Percentiles rank a stretch among this genome's conserved stretches.
phyloP scores from a whole-genome alignment of 2,888 invertebrate genomes.

The Girardia tigrina region DNA sequence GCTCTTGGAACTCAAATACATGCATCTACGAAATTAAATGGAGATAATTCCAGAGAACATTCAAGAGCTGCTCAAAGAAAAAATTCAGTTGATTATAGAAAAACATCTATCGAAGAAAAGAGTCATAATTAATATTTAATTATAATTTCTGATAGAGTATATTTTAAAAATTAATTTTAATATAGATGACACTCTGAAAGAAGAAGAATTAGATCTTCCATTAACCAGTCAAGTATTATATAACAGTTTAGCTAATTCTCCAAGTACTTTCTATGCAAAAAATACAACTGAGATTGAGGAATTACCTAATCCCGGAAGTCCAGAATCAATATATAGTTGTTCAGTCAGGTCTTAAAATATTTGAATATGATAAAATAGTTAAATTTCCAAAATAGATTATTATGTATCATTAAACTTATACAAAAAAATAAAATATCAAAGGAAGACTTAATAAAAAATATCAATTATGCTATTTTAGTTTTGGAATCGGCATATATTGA shows the following conservation, averaged over 20 bases:
- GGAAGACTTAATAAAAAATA: slow-evolving; percentile 74
- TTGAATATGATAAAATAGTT: too few species aligned
- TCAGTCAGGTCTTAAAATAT: not conserved
- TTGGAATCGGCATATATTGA: slow-evolving; percentile 81
- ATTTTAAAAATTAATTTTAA: not conserved
- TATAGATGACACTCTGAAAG: too few species aligned
- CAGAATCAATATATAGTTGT: slow-evolving; percentile 18
- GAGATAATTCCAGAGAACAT: not conserved
- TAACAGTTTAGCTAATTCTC: slow-evolving; percentile 13
- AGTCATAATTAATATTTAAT: not conserved
- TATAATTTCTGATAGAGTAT: not conserved
- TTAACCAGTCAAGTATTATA: slow-evolving; percentile 23
- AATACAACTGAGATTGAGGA: not conserved
- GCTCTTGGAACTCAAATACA: not conserved
- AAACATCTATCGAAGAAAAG: not conserved
- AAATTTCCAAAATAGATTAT: slow-evolving; percentile 57
- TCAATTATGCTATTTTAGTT: slow-evolving; percentile 79
- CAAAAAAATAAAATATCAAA: slow-evolving; percentile 67
- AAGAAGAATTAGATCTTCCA: slow-evolving; percentile 17
- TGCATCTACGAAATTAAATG: not conserved
- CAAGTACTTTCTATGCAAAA: slow-evolving; percentile 1
- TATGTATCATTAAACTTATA: slow-evolving; percentile 72
- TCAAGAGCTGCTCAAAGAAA: not conserved
- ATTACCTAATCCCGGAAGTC: not conserved
- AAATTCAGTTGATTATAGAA: not conserved